A percentile compares a stretch with the other conserved stretches of the same genome.
Conservation (phyloP, 2,888 invertebrate species). For the Lithodes maja region DNA sequence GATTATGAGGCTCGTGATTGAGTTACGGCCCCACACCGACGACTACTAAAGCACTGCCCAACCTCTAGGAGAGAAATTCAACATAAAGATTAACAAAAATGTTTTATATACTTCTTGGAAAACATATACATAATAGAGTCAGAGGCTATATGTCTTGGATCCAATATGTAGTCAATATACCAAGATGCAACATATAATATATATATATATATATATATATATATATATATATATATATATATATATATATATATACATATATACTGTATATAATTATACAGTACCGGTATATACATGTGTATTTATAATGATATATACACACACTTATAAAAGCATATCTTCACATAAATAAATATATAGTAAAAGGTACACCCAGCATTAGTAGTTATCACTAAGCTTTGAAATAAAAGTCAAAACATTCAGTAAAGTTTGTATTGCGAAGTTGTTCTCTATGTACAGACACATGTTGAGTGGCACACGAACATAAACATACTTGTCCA, state of each 20-base stretch:
- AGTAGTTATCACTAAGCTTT: conserved; percentile 13
- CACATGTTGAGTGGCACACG: conserved; percentile 65
- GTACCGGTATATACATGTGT: too few relatives aligned
- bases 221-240: too few relatives aligned
- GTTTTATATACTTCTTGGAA: conserved; percentile 32
- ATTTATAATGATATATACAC: too few relatives aligned
- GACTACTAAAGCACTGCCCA: conserved; percentile 50
- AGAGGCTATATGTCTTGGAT: conserved; percentile 21
- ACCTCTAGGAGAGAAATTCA: conserved; percentile 47
- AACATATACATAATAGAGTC: conserved; percentile 22
- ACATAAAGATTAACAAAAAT: conserved; percentile 30
- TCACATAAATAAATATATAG: too few relatives aligned
- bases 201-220: too few relatives aligned
- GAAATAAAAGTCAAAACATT: conserved; percentile 62
- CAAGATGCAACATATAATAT: background rate
- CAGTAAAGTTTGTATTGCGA: conserved; percentile 71
- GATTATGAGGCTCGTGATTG: conserved; percentile 69
- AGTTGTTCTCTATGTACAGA: conserved; percentile 70
- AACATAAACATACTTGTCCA: conserved; percentile 68
- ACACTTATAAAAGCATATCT: too few relatives aligned
- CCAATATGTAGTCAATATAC: background rate
- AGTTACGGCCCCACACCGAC: conserved; percentile 66
- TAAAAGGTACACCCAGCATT: background rate
- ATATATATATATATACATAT: too few relatives aligned
- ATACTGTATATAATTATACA: too few relatives aligned